A percentile compares a stretch with the other conserved stretches of the same genome.
These are phyloP conservation scores for mouse (Mus musculus) DNA, from an alignment of 2,113 vertebrate species.

Conservation along the genomic window DNA sequence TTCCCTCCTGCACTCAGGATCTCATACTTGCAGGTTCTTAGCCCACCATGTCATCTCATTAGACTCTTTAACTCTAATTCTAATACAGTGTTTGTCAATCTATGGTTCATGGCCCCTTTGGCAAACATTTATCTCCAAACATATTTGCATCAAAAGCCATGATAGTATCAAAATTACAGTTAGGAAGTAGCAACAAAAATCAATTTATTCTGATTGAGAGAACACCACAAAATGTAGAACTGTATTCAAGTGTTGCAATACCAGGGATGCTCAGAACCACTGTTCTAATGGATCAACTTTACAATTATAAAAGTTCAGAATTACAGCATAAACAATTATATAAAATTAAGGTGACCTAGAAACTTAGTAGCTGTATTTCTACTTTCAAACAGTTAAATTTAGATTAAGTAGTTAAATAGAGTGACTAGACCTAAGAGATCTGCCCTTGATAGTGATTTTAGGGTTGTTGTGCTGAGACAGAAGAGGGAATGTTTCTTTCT, in stretches of 20 bases:
- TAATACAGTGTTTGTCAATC: background rate
- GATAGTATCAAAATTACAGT: background rate
- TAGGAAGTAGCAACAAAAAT: background rate
- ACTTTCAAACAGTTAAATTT: background rate
- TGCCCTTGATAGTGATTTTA: background rate
- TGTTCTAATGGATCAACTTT: background rate
- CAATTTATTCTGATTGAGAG: background rate
- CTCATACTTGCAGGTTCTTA: no score
- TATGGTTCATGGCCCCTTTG: background rate
- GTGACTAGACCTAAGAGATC: background rate
- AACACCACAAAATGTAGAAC: background rate
- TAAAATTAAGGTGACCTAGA: conserved; percentile 4
- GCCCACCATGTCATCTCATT: background rate
- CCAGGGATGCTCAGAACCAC: background rate
- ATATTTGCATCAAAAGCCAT: background rate
- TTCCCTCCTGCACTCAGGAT: background rate
- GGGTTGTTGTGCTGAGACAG: background rate
- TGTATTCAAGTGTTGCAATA: background rate
- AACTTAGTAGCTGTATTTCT: background rate
- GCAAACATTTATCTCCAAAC: background rate
- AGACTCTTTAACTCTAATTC: background rate
- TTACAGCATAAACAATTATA: background rate
- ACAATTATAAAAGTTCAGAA: background rate
- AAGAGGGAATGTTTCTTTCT: background rate
- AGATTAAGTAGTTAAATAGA: background rate